phyloP scores from a whole-genome alignment of 2,113 vertebrate genomes.

The Hippocampus abdominalis region DNA sequence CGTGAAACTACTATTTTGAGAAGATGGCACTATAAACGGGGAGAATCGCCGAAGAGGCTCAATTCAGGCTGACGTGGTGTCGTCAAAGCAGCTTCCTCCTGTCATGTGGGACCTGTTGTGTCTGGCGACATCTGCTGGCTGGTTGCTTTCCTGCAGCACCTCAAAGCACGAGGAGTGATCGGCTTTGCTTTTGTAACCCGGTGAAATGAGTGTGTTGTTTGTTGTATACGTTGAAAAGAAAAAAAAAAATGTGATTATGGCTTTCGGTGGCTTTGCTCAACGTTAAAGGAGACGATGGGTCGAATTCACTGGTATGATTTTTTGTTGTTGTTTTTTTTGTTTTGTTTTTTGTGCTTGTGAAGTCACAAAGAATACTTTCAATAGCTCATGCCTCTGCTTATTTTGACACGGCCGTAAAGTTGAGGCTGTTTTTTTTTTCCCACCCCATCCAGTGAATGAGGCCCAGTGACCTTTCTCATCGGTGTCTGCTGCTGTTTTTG shows the following conservation, averaged over 20 bases:
- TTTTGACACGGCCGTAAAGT: too few relatives aligned
- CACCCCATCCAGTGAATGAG: not conserved
- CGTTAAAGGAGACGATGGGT: slow-evolving; percentile 4
- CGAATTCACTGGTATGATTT: not conserved
- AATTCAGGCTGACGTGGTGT: too few relatives aligned
- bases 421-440: too few relatives aligned
- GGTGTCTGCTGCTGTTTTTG: not conserved
- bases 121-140: slow-evolving; percentile 60
- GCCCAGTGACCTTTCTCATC: not conserved
- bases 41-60: too few relatives aligned
- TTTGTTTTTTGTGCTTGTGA: too few relatives aligned
- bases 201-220: not conserved
- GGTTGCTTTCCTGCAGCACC: slow-evolving; percentile 54
- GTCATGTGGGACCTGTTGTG: slow-evolving; percentile 51
- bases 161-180: slow-evolving; percentile 59
- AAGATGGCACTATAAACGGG: not conserved
- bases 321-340: too few relatives aligned
- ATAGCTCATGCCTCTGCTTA: too few relatives aligned
- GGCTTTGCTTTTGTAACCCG: slow-evolving; percentile 41
- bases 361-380: too few relatives aligned
- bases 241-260: slow-evolving; percentile 18
- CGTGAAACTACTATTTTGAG: not conserved
- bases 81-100: slow-evolving; percentile 46
- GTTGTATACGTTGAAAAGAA: not conserved
- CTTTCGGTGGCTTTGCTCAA: slow-evolving; percentile 57